Percentiles rank a stretch among this genome's conserved stretches.
These are phyloP conservation scores for Dufourea novaeangliae DNA, from an alignment of 1,140 invertebrate species.

Conservation along the genomic window DNA sequence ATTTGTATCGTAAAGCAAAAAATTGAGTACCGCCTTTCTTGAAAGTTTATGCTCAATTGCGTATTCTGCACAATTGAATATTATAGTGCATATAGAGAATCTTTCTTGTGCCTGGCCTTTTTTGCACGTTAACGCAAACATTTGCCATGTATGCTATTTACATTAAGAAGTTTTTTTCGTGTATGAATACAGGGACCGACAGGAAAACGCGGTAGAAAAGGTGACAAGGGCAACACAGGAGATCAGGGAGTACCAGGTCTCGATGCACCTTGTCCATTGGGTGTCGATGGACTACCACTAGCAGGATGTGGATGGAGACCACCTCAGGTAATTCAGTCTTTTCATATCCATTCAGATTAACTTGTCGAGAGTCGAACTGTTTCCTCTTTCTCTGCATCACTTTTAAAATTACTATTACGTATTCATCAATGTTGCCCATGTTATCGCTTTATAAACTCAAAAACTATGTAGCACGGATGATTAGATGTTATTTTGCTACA, in stretches of 20 bases:
- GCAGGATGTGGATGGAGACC: slow-evolving; percentile 97
- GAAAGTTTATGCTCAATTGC: slow-evolving; percentile 57
- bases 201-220: slow-evolving; percentile 94
- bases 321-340: slow-evolving; percentile 85
- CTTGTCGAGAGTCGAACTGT: too few relatives aligned
- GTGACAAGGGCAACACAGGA: slow-evolving; percentile 95
- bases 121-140: slow-evolving; percentile 64
- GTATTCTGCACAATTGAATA: slow-evolving; percentile 59
- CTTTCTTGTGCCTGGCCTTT: slow-evolving; percentile 77
- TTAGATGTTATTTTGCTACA: neutral
- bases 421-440: too few relatives aligned
- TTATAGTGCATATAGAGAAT: slow-evolving; percentile 60
- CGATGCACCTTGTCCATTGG: slow-evolving; percentile 97
- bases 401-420: too few relatives aligned
- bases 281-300: slow-evolving; percentile 95
- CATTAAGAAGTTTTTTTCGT: slow-evolving; percentile 42
- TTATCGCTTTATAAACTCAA: too few relatives aligned
- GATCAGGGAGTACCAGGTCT: slow-evolving; percentile 97
- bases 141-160: slow-evolving; percentile 12
- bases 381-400: too few relatives aligned
- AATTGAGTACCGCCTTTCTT: slow-evolving; percentile 42
- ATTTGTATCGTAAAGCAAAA: neutral
- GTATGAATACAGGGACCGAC: slow-evolving; percentile 87
- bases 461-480: too few relatives aligned
- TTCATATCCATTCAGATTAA: slow-evolving; percentile 4